These are phyloP conservation scores for Priocnemis perturbator DNA, from an alignment of 2,888 invertebrate species.

Conservation along the genomic window DNA sequence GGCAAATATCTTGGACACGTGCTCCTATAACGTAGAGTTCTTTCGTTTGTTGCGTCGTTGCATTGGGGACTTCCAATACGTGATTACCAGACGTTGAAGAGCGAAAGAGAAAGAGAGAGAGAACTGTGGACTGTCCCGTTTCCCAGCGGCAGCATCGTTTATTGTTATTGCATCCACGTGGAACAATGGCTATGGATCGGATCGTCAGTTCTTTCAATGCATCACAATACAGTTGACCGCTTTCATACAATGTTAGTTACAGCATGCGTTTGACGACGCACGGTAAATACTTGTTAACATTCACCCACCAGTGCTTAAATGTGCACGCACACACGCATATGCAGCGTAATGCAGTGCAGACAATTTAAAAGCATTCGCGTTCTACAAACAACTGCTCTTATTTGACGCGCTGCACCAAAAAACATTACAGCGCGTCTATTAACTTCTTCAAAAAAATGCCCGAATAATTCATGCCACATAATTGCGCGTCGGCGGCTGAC, in stretches of 20 bases:
- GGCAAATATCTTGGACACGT: slow-evolving; percentile 58
- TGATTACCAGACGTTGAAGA: background rate
- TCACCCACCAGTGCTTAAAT: too few species aligned
- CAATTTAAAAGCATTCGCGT: too few species aligned
- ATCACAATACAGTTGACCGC: background rate
- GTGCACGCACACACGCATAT: too few species aligned
- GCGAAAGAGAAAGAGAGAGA: background rate
- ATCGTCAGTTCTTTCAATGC: background rate
- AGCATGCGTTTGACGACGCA: background rate
- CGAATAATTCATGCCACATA: too few species aligned
- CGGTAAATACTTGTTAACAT: background rate
- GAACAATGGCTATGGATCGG: slow-evolving; percentile 22
- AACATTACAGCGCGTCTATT: too few species aligned
- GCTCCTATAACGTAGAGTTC: slow-evolving; percentile 52
- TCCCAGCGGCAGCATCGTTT: slow-evolving; percentile 49
- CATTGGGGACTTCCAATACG: slow-evolving; percentile 55
- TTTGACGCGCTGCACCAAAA: too few species aligned
- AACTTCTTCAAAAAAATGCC: too few species aligned
- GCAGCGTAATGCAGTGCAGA: too few species aligned
- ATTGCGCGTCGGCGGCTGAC: too few species aligned
- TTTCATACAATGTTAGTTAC: background rate
- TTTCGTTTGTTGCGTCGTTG: slow-evolving; percentile 36
- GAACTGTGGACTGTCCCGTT: slow-evolving; percentile 32
- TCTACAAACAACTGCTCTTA: too few species aligned
- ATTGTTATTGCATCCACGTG: slow-evolving; percentile 47